Evolutionary conservation across 2,113 vertebrate species (phyloP).

Genomic region (Corythornis madagascariensis): DNA sequence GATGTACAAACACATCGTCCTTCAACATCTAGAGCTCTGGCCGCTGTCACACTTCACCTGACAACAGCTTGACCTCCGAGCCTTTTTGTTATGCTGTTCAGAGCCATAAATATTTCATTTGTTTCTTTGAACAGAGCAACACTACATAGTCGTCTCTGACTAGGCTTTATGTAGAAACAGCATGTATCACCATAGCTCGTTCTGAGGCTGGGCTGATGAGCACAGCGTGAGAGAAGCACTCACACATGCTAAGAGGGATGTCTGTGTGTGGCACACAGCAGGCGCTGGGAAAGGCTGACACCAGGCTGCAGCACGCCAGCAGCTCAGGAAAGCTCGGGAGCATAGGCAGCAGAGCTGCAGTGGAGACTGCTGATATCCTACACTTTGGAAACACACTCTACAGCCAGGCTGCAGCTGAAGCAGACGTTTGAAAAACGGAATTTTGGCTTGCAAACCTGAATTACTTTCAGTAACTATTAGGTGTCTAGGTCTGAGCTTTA

Average conservation of each 20-base stretch:
- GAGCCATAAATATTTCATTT: not conserved
- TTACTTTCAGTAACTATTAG: not conserved
- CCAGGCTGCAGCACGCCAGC: not conserved
- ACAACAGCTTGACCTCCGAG: not conserved
- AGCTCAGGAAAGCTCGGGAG: not conserved
- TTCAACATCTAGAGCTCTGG: not conserved
- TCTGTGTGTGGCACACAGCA: not conserved
- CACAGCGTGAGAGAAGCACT: fast-evolving
- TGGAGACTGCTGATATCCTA: not conserved
- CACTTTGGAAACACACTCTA: not conserved
- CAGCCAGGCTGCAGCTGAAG: not conserved
- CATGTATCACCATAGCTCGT: fast-evolving
- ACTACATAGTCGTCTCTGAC: not conserved
- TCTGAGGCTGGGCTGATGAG: not conserved
- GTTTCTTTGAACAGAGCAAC: not conserved
- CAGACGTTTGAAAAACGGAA: not conserved
- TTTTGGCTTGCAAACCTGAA: not conserved
- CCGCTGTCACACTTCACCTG: not conserved
- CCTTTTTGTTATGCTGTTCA: not conserved
- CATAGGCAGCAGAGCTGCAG: not conserved
- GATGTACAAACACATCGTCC: not conserved
- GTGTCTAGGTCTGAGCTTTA: not conserved
- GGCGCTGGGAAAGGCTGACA: fast-evolving
- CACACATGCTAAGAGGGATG: fast-evolving
- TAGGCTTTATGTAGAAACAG: not conserved